A percentile compares a stretch with the other conserved stretches of the same genome.
These are phyloP conservation scores for Bradypodion pumilum DNA, from an alignment of 2,797 vertebrate genomes.

Conservation along the genomic window DNA sequence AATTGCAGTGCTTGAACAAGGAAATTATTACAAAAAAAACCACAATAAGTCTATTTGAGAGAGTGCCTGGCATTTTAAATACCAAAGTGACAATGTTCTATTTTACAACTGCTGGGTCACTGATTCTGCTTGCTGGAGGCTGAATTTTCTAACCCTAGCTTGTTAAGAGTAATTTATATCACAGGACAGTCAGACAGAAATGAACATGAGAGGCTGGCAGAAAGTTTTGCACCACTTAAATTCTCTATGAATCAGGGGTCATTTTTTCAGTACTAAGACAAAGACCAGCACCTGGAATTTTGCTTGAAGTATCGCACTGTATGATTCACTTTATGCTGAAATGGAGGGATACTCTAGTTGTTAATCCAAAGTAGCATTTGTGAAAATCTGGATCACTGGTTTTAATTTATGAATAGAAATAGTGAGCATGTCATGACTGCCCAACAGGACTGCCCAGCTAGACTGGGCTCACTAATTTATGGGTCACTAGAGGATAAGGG, in stretches of 20 bases:
- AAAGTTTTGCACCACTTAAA: not conserved
- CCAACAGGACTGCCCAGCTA: no score
- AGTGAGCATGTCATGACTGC: no score
- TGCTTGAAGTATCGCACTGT: not conserved
- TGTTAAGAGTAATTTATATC: not conserved
- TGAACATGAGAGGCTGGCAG: not conserved
- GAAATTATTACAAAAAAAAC: constrained; percentile 11
- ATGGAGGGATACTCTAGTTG: not conserved
- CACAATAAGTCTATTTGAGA: not conserved
- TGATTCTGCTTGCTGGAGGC: not conserved
- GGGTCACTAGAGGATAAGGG: no score
- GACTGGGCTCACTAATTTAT: no score
- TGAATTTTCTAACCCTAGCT: not conserved
- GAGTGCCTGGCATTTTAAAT: not conserved
- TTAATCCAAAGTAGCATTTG: not conserved
- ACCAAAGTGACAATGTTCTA: not conserved
- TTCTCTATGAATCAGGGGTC: no score
- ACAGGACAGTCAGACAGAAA: not conserved
- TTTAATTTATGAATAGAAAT: not conserved
- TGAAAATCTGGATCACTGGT: not conserved
- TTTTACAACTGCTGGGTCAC: not conserved
- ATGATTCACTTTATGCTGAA: not conserved
- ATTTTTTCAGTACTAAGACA: not conserved
- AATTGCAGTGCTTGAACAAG: constrained; percentile 9
- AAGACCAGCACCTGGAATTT: not conserved